Base-by-base conservation (phyloP, 1,140 invertebrate species). In the Theocolax elegans region DNA sequence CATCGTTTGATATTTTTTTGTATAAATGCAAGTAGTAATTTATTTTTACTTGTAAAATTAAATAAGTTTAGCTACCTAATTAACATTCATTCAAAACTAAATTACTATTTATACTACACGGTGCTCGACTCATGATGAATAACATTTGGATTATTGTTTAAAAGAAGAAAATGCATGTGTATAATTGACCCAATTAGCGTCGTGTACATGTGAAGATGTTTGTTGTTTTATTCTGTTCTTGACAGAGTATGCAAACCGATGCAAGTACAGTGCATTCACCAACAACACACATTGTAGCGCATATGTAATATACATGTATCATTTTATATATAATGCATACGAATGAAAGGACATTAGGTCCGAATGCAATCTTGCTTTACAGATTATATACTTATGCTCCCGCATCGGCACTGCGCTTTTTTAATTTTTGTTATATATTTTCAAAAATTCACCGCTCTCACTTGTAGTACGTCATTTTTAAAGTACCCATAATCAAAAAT, bases 341-440 rank as follows among this genome's bases (percentile, higher is more conserved):
- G 48, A 70, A 70, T 70, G 59, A 73, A 73, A 73, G 49, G 49
- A 66, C 49, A 67, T 71, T 10, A 10, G 23, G 63, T 69, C 67
- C 63, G 67, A 73, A 70, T 73, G 56, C 67, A 73, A 73, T 60
- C 66, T 70, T 70, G 67, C 72, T 70, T 66, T 70, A 73, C 54
- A 63, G 42, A 70, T 49, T 70, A 56, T 56, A 51, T n/a, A n/a
- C n/a, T n/a, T n/a, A 51, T 46, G 21, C 53, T 58, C 49, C 63
- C 40, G 31, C 53, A 53, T 65, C 60, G 31, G 46, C 29, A 48
- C 27, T 23, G 9, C 51, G 3, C 63, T 72, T 63, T 40, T 44
- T n/a, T 13, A 8, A 31, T 48, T 49, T 72, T 54, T 60, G 1
- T 13, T 35, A 27, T 46, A 49, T 46, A 17, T 48, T 53, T 56